Conservation (phyloP, 2,797 vertebrate genomes). For the Tokudaia tokunoshimensis region DNA sequence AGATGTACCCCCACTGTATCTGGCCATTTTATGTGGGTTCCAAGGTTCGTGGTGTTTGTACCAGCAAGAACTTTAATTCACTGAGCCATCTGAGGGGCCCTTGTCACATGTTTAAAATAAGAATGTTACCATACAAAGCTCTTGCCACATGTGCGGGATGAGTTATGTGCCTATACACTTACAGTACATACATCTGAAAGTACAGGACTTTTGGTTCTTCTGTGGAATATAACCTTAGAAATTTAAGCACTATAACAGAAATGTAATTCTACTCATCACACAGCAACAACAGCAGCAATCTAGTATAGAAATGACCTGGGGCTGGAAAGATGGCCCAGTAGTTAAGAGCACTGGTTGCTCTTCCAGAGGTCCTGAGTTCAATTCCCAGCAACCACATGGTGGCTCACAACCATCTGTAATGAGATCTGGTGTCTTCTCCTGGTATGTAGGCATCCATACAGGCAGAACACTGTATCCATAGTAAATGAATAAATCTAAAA, state of each 20-base stretch:
- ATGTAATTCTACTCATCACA: background rate
- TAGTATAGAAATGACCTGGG: background rate
- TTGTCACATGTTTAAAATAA: background rate
- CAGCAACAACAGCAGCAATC: background rate
- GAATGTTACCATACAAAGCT: background rate
- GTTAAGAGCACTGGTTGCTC: background rate
- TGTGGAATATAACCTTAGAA: background rate
- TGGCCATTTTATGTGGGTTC: background rate
- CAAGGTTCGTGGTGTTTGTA: background rate
- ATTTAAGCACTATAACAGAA: background rate
- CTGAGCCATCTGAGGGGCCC: background rate
- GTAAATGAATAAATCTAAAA: background rate
- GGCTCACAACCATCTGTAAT: background rate
- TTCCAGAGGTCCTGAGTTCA: background rate
- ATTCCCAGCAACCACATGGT: background rate
- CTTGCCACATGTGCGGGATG: background rate
- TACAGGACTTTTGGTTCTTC: conserved; percentile 4
- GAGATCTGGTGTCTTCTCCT: background rate
- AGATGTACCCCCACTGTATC: background rate
- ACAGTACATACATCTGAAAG: background rate
- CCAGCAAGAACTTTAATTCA: background rate
- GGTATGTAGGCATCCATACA: background rate
- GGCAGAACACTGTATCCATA: background rate
- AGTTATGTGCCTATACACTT: background rate
- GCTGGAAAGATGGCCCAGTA: background rate